Conservation (phyloP, 2,888 invertebrate genomes). For the Aplocera efformata region DNA sequence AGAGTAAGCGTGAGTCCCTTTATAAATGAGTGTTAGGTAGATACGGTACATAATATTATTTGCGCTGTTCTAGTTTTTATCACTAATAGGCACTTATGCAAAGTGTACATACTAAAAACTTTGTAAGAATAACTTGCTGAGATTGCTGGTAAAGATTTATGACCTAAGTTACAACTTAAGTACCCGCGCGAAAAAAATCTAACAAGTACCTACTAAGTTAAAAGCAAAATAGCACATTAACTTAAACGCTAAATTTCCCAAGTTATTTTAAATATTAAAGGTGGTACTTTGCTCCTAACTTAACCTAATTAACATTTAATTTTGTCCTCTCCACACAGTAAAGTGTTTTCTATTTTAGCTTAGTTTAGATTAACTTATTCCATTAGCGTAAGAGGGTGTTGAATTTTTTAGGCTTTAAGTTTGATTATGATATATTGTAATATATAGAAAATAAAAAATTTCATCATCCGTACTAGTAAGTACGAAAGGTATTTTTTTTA, state of each 20-base stretch:
- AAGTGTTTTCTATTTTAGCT: not conserved
- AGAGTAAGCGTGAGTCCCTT: too few relatives aligned
- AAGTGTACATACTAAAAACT: conserved; percentile 3
- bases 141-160: not conserved
- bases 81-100: not conserved
- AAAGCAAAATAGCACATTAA: not conserved
- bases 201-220: not conserved
- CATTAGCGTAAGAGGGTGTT: too few relatives aligned
- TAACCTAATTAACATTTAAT: conserved; percentile 16
- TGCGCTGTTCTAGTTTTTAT: not conserved
- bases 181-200: not conserved
- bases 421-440: too few relatives aligned
- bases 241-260: too few relatives aligned
- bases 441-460: too few relatives aligned
- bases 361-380: conserved; percentile 5
- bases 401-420: too few relatives aligned
- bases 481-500: too few relatives aligned
- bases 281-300: conserved; percentile 6
- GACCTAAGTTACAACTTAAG: not conserved
- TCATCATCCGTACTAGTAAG: too few relatives aligned
- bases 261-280: too few relatives aligned
- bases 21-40: too few relatives aligned
- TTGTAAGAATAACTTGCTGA: not conserved
- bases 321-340: not conserved
- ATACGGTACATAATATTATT: too few relatives aligned